These are phyloP conservation scores for Megalops atlanticus DNA, from an alignment of 2,113 vertebrate species.

Conservation along the genomic window DNA sequence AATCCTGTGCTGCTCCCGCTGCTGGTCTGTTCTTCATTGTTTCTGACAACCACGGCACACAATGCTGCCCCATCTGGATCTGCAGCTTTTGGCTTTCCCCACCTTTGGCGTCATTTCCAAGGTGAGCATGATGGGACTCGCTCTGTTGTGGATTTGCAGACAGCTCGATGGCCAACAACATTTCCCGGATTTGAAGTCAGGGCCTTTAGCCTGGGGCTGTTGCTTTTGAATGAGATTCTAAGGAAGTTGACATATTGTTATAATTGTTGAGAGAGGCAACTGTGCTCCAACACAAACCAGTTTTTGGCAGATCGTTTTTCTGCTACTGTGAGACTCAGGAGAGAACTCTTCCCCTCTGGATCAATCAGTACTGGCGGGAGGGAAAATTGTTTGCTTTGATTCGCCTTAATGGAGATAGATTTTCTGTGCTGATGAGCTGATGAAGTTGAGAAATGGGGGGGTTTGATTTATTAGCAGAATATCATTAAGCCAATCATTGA, in stretches of 20 bases:
- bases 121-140: conserved; percentile 21
- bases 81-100: conserved; percentile 1
- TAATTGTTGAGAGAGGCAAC: conserved; percentile 4
- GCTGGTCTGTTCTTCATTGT: background rate
- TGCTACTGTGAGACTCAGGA: background rate
- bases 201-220: background rate
- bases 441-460: background rate
- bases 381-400: background rate
- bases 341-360: background rate
- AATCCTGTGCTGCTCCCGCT: background rate
- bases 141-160: conserved; percentile 4
- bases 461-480: too few species aligned
- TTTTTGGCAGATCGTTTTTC: background rate
- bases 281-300: background rate
- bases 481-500: too few species aligned
- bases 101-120: background rate
- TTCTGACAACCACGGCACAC: conserved; percentile 7
- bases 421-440: background rate
- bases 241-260: background rate
- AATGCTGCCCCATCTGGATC: conserved; percentile 28
- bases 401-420: background rate
- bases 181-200: conserved; percentile 11
- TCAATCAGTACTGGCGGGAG: background rate
- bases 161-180: background rate
- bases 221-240: conserved; percentile 1